Conservation (phyloP, 2,113 vertebrate genomes). For the Triplophysa rosa region DNA sequence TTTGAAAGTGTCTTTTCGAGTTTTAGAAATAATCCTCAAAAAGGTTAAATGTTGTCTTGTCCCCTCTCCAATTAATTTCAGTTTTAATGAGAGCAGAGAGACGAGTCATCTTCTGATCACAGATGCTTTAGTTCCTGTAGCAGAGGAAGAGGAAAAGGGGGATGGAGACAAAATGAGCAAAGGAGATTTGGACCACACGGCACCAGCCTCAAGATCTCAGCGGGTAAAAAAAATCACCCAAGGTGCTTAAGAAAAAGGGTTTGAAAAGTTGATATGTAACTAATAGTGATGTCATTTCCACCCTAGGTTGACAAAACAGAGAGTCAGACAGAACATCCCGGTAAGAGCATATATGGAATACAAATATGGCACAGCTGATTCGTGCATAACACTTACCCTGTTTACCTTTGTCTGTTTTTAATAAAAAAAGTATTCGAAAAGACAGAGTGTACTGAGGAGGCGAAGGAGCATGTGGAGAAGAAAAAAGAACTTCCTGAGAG, state of each 20-base stretch:
- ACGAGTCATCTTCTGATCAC: slow-evolving; percentile 23
- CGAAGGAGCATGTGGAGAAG: slow-evolving; percentile 5
- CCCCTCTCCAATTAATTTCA: background rate
- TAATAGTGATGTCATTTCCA: background rate
- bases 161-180: background rate
- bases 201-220: background rate
- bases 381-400: background rate
- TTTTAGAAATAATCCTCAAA: no score
- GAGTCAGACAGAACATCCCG: slow-evolving; percentile 42
- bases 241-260: slow-evolving; percentile 1
- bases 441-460: background rate
- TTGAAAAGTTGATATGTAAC: background rate
- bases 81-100: slow-evolving; percentile 23
- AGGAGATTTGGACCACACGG: background rate
- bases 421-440: slow-evolving; percentile 16
- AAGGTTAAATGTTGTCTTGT: background rate
- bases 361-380: background rate
- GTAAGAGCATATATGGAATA: slow-evolving; percentile 44
- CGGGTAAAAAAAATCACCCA: background rate
- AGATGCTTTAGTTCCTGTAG: slow-evolving; percentile 16
- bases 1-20: background rate
- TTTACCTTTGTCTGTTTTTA: background rate
- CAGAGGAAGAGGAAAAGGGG: slow-evolving; percentile 4
- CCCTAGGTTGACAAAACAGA: slow-evolving; percentile 28
- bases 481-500: slow-evolving; percentile 43